Evolutionary conservation across 2,888 invertebrate genomes (phyloP), one percentile per base, ranked within the genome.

Genomic region (Agrotis exclamationis): DNA sequence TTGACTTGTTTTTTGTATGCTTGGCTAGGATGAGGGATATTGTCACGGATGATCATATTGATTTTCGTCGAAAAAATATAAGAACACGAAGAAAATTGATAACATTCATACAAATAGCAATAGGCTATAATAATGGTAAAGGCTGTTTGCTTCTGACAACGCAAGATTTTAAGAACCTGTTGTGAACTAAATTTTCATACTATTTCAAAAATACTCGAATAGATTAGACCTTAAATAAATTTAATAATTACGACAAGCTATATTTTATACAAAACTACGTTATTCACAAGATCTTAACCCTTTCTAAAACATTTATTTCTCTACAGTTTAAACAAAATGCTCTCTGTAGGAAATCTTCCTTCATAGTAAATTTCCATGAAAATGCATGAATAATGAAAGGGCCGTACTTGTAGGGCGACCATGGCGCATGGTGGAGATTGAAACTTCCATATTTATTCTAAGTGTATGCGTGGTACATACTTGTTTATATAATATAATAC

Each of bases 381-480:
- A 81, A 82, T 79, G 64, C 68, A 85, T 82, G 82, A 83, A 82
- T 82, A 77, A 85, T 79, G 79, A 80, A 82, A 64, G 47, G 59
- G 53, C 14, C 54, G 45, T 20, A 18, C 50, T 14, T 39, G 57
- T 75, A 75, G 78, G 76, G 79, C 39, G 70, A 76, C 76, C 73
- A 78, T 48, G 70, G 22, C 51, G 16, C 54, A 22, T 1, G 59
- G 56, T 20, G 60, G 11, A 57, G 1, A 56, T 56, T 70, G 59
- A 70, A 82, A 74, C 28, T 66, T 60, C 57, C 20, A 51, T 71
- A 74, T 71, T 70, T 68, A 71, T 76, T 77, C 45, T 63, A 76
- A 76, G 71, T 68, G 50, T 62, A 65, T 65, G 70, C 54, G 75
- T 63, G 20, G 11, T n/a, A n/a, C n/a, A n/a, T n/a, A 51, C 63